phyloP scores from a whole-genome alignment of 2,888 invertebrate species.

The Meiosimyza platycephala region DNA sequence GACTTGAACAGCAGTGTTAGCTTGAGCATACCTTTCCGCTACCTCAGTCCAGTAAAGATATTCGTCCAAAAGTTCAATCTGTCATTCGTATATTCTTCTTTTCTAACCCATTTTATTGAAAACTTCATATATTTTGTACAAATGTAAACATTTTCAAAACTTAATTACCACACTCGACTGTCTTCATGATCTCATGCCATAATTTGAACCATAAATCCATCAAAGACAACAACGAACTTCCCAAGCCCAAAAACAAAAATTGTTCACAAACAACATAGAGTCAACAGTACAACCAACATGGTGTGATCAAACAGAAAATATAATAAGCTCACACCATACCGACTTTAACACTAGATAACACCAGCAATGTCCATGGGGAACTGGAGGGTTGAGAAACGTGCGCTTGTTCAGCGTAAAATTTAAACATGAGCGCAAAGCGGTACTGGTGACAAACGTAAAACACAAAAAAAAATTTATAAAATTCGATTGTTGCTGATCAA shows the following conservation, averaged over 20 bases:
- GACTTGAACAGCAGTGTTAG: too few relatives aligned
- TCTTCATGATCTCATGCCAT: too few relatives aligned
- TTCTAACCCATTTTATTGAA: too few relatives aligned
- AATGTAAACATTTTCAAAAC: too few relatives aligned
- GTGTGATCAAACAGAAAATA: conserved; percentile 51
- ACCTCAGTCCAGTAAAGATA: background rate
- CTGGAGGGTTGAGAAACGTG: background rate
- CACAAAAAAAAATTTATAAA: conserved; percentile 46
- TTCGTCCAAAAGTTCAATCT: background rate
- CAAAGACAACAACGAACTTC: too few relatives aligned
- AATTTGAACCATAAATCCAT: background rate
- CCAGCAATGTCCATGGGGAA: background rate
- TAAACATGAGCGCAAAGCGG: conserved; percentile 30
- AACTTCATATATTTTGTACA: too few relatives aligned
- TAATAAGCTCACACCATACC: conserved; percentile 45
- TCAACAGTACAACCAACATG: background rate
- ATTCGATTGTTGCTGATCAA: conserved; percentile 66
- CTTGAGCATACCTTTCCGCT: too few relatives aligned
- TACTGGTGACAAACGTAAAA: conserved; percentile 31
- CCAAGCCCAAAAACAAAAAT: background rate
- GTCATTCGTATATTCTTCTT: background rate
- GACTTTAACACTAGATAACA: conserved; percentile 14
- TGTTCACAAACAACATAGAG: background rate
- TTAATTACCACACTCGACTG: too few relatives aligned
- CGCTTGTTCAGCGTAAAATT: conserved; percentile 1